Conservation (phyloP, 2,888 invertebrate species). For the Cynaeus angustus region DNA sequence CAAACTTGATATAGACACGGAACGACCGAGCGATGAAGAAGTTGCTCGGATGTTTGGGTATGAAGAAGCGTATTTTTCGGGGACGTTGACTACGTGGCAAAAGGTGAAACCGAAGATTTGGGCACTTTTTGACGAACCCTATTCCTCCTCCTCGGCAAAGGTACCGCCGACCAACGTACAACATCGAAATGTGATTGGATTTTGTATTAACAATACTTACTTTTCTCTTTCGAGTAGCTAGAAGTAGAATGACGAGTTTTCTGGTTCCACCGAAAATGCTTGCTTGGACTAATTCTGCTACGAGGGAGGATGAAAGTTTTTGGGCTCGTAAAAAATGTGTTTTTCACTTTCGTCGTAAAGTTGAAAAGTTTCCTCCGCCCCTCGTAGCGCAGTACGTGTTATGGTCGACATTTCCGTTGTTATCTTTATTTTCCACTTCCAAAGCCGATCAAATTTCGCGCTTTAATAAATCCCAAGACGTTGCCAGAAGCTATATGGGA, state of each 20-base stretch:
- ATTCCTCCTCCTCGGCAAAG: conserved; percentile 94
- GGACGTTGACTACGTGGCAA: conserved; percentile 90
- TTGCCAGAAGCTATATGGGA: not conserved
- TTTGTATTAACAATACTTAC: conserved; percentile 58
- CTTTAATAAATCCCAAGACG: not conserved
- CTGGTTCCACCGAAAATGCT: conserved; percentile 3
- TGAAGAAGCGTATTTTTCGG: conserved; percentile 88
- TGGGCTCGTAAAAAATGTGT: too few relatives aligned
- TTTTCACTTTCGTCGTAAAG: too few relatives aligned
- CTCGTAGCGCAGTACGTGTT: not conserved
- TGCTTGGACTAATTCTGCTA: not conserved
- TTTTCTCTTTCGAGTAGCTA: conserved; percentile 24
- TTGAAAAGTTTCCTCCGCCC: too few relatives aligned
- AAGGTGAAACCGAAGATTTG: conserved; percentile 92
- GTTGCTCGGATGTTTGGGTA: conserved; percentile 94
- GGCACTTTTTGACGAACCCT: conserved; percentile 97
- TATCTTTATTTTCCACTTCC: not conserved
- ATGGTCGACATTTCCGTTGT: not conserved
- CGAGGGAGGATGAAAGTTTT: too few relatives aligned
- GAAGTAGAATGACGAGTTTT: not conserved
- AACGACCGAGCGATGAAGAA: conserved; percentile 93
- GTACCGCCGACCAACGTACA: conserved; percentile 88
- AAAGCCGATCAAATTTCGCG: conserved; percentile 4
- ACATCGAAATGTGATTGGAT: conserved; percentile 67
- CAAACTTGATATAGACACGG: conserved; percentile 95